Base-by-base conservation (phyloP, 2,888 invertebrate genomes). In the Leptinotarsa juncta region DNA sequence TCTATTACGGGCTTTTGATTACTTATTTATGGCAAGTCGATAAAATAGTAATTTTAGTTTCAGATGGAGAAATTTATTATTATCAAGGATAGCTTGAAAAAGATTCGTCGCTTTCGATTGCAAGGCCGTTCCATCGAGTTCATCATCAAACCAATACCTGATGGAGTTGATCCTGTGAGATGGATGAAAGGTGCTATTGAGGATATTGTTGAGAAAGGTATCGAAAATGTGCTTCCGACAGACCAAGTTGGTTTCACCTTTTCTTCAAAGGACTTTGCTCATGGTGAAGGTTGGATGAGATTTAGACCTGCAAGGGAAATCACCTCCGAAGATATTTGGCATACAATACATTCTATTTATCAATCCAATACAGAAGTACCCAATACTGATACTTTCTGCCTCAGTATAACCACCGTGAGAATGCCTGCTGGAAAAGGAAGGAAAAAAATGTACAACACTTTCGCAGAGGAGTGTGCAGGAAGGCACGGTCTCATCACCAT, bases 401-500 rank as follows among this genome's bases (percentile, higher is more conserved):
- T 57, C 12, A 60, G 57, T 14, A 23, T 42, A 7, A 69, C 60
- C 42, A 60, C 57, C n/a, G 69, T 69, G 4, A 70, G 65, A 50
- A 65, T 70, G 65, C 62, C 70, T 26, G 12, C 16, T 15, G 67
- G 67, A n/a, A 14, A 26, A 18, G 53, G 67, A 12, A 48, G 67
- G 18, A 12, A 7, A 3, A 7, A 3, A 14, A 67, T 53, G 12
- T 67, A 53, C 32, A 67, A 67, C 26, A 23, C 15, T 26, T 67
- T 53, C 26, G 53, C 53, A 7, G 67, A 67, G 16, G 67, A 67
- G 12, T 67, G 67, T 51, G 16, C 7, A 1, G 51, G 23, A 23
- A n/a, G 50, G 23, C 14, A 48, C 3, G 77, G 77, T n/a, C 65
- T 77, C 42, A 50, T 79, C 16, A 14, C 57, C 18, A 77, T 79